Base-by-base conservation (phyloP, 2,888 invertebrate species). In the Caenorhabditis macrosperma region DNA sequence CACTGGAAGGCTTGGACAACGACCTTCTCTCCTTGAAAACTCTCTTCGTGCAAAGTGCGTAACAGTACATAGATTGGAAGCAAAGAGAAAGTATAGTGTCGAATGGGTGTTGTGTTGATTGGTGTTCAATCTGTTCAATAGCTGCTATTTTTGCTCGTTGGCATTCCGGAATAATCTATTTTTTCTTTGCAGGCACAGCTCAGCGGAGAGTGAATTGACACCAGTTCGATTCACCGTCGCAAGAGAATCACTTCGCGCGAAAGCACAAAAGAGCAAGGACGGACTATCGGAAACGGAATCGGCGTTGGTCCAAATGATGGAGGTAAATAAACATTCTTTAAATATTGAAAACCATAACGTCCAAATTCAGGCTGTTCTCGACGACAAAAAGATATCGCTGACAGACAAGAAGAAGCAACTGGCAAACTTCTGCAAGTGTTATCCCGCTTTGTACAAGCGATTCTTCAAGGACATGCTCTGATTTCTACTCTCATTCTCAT, bases 41-140 rank as follows among this genome's bases (percentile, higher is more conserved):
- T 59, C 81, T 20, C 10, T 76, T 24, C 60, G 69, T 22, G 60
- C 66, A 52, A 80, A 80, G 79, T 80, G 46, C 28, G 79, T 79
- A 41, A 60, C 22, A 57, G 38, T 38, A 28, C 38, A 50, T 59
- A 30, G 44, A 61, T 61, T 33, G 41, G 55, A 38, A 41, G 46
- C 6, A 59, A 33, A 66, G 72, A 78, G 57, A 67, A 78, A 72
- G 72, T 78, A 72, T 44, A 54, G 59, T 35, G 2, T 54, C 26
- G 26, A 26, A 26, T 54, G 38, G 3, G 26, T 38, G 10, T 7
- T 48, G 9, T n/a, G 33, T 60, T 63, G 38, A 30, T 63, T 48
- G 41, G 50, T 63, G 46, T 30, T 76, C 59, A 68, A 48, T 61
- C 63, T 30, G 46, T 75, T 67, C 60, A 20, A 15, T 30, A 30